Evolutionary conservation across 1,140 invertebrate genomes (phyloP).

Genomic region (Diabrotica virgifera): DNA sequence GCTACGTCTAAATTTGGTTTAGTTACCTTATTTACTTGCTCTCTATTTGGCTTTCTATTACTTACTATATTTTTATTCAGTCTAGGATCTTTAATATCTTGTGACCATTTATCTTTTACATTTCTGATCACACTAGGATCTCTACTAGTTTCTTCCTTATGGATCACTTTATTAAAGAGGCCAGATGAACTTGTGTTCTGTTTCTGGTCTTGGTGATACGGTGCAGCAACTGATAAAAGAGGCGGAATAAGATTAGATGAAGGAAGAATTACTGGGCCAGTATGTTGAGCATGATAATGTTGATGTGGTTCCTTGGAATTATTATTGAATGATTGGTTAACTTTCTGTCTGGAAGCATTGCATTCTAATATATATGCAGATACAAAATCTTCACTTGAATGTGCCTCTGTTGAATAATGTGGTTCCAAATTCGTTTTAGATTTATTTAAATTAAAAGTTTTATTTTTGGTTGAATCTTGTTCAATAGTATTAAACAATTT

Average conservation of each 20-base stretch:
- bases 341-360: too few species aligned
- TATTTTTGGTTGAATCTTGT: too few species aligned
- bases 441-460: too few species aligned
- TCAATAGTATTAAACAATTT: too few species aligned
- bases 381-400: too few species aligned
- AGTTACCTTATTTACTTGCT: slow-evolving; percentile 1
- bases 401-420: too few species aligned
- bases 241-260: slow-evolving; percentile 5
- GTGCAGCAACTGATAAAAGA: neutral
- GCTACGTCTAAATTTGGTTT: too few species aligned
- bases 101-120: slow-evolving; percentile 15
- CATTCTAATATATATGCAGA: too few species aligned
- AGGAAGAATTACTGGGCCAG: slow-evolving; percentile 6
- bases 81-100: slow-evolving; percentile 19
- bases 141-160: slow-evolving; percentile 8
- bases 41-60: neutral
- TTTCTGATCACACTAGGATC: slow-evolving; percentile 20
- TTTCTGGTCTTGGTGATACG: slow-evolving; percentile 5
- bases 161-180: slow-evolving; percentile 5
- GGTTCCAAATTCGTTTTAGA: too few species aligned
- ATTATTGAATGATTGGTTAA: too few species aligned
- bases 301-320: too few species aligned
- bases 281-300: neutral
- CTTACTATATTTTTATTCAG: neutral
- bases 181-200: neutral